Conservation (phyloP, 1,140 invertebrate genomes). For the Gonioctena quinquepunctata region DNA sequence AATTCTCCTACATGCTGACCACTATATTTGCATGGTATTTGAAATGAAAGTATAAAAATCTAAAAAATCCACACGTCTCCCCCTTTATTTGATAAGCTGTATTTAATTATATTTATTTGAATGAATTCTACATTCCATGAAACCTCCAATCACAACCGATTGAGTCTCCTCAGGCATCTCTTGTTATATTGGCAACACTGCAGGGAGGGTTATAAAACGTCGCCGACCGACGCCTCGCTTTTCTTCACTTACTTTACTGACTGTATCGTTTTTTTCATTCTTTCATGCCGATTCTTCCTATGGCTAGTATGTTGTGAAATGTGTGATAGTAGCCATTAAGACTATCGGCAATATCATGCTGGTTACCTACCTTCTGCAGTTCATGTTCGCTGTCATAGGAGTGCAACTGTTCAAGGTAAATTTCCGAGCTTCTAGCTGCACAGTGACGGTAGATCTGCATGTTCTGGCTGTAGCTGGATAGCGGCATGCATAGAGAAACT, state of each 20-base stretch:
- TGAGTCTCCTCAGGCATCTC: not conserved
- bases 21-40: too few species aligned
- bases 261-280: constrained; percentile 49
- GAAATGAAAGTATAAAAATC: too few species aligned
- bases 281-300: constrained; percentile 50
- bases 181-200: not conserved
- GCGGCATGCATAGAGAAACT: constrained; percentile 32
- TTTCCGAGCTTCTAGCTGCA: constrained; percentile 45
- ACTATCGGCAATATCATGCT: constrained; percentile 99
- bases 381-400: constrained; percentile 99
- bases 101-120: too few species aligned
- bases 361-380: constrained; percentile 98
- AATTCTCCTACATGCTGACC: too few species aligned
- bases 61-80: too few species aligned
- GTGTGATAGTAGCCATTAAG: constrained; percentile 98
- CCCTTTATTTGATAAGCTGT: too few species aligned
- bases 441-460: constrained; percentile 50
- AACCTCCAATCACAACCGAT: too few species aligned
- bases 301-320: constrained; percentile 95
- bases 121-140: too few species aligned
- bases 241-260: constrained; percentile 42
- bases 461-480: constrained; percentile 48
- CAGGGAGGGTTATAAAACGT: constrained; percentile 19
- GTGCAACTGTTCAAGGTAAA: constrained; percentile 99
- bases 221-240: constrained; percentile 36